These are phyloP conservation scores for Mesocricetus auratus DNA, from an alignment of 2,113 vertebrate genomes.

Conservation along the genomic window DNA sequence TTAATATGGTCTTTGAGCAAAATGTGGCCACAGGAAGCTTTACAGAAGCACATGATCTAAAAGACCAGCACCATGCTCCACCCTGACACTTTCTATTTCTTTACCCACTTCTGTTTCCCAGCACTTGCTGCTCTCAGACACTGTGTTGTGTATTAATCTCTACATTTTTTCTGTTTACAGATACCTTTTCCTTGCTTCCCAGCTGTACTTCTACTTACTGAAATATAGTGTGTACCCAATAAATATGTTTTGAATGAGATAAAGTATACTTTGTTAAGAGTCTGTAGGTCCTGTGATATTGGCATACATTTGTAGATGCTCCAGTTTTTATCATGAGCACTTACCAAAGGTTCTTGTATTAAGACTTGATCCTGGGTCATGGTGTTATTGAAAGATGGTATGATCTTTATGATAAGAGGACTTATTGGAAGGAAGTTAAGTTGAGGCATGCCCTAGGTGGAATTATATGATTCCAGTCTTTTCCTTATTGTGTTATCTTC, in stretches of 20 bases:
- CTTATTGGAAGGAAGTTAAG: background rate
- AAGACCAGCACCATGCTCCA: background rate
- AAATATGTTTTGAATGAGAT: background rate
- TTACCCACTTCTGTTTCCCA: background rate
- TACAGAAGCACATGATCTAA: background rate
- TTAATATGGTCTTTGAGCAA: background rate
- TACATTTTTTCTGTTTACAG: accelerated
- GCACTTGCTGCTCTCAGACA: background rate
- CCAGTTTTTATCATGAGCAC: background rate
- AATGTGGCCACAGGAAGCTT: background rate
- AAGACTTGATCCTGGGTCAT: background rate
- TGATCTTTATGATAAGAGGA: background rate
- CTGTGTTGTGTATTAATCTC: background rate
- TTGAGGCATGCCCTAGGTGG: no score
- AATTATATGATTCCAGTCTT: no score
- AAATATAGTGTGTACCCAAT: background rate
- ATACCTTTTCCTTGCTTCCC: background rate
- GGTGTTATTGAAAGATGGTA: background rate
- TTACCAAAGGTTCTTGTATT: accelerated
- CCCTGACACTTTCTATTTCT: background rate
- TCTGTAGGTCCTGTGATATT: background rate
- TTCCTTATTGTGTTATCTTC: background rate
- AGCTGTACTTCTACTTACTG: background rate
- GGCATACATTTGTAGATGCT: background rate
- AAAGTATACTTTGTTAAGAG: background rate